Percentiles rank a stretch among this genome's conserved stretches.
phyloP scores from a whole-genome alignment of 2,888 invertebrate species.

The Andrena minutula region DNA sequence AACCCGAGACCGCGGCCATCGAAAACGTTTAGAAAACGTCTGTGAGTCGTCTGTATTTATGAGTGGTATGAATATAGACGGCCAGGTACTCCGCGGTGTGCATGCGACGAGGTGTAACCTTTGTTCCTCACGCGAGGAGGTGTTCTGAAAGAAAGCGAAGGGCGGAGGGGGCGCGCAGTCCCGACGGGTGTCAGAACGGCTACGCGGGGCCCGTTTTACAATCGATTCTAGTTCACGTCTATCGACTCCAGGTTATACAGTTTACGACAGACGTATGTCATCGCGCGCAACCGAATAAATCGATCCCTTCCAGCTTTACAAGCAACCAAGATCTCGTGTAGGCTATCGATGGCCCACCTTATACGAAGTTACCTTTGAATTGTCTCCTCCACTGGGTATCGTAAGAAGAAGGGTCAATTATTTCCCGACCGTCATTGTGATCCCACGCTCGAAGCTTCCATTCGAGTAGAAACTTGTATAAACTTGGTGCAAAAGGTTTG shows the following conservation, averaged over 20 bases:
- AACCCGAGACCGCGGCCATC: constrained; percentile 66
- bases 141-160: constrained; percentile 37
- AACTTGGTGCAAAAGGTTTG: too few species aligned
- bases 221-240: constrained; percentile 45
- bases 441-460: too few species aligned
- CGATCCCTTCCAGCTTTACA: too few species aligned
- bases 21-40: constrained; percentile 68
- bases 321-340: too few species aligned
- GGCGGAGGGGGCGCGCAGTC: constrained; percentile 18
- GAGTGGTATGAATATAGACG: constrained; percentile 70
- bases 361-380: too few species aligned
- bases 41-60: constrained; percentile 68
- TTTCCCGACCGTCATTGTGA: too few species aligned
- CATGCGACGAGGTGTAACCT: constrained; percentile 66
- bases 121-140: constrained; percentile 66
- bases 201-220: constrained; percentile 21
- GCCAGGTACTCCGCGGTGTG: constrained; percentile 60
- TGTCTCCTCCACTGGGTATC: too few species aligned
- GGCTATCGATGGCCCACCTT: too few species aligned
- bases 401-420: too few species aligned
- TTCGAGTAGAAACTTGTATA: too few species aligned
- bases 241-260: constrained; percentile 32
- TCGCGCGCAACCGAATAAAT: too few species aligned
- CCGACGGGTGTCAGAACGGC: constrained; percentile 27
- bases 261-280: not conserved